A percentile compares a stretch with the other conserved stretches of the same genome.
phyloP scores from a whole-genome alignment of 2,797 vertebrate species.

The Aplochiton taeniatus region DNA sequence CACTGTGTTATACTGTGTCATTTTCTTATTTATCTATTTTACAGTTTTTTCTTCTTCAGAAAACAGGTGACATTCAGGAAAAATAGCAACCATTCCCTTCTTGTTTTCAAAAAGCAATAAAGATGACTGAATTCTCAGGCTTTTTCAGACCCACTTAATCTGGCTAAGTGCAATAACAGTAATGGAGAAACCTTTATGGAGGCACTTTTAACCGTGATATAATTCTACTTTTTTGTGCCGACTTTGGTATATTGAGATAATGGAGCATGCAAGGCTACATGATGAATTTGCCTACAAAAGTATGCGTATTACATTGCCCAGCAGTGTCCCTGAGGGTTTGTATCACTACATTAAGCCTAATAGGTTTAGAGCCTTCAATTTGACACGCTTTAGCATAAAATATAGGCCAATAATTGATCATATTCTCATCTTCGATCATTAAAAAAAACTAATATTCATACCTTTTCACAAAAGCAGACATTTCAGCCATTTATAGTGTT shows the following conservation, averaged over 20 bases:
- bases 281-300: conserved; percentile 22
- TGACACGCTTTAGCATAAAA: conserved; percentile 10
- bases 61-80: conserved; percentile 10
- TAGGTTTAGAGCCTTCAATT: neutral
- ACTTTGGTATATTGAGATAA: conserved; percentile 25
- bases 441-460: neutral
- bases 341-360: conserved; percentile 12
- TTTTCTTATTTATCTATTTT: too few relatives aligned
- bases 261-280: conserved; percentile 18
- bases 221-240: conserved; percentile 4
- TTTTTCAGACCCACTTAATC: conserved; percentile 30
- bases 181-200: conserved; percentile 36
- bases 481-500: too few relatives aligned
- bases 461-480: too few relatives aligned
- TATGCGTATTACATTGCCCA: conserved; percentile 14
- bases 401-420: conserved; percentile 1
- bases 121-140: conserved; percentile 39
- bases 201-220: conserved; percentile 34
- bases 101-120: conserved; percentile 39
- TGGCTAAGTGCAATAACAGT: conserved; percentile 37
- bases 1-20: too few relatives aligned
- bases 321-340: neutral
- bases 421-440: conserved; percentile 6
- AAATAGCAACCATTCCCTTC: conserved; percentile 17
- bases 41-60: too few relatives aligned